Evolutionary conservation across 2,797 vertebrate genomes (phyloP).

Genomic region (Intellagama lesueurii): DNA sequence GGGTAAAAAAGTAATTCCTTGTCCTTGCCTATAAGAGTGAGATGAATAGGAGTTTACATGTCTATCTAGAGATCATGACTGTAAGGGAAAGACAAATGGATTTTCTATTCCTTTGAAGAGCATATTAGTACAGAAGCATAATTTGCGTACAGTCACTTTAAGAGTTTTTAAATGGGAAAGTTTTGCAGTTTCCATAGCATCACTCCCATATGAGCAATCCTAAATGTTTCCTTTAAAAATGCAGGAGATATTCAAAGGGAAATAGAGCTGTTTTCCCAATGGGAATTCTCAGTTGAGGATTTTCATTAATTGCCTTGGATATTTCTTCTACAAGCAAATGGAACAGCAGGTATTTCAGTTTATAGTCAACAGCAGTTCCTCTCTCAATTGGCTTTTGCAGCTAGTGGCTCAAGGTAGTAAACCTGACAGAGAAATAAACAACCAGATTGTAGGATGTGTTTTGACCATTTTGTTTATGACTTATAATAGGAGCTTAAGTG

Average conservation of each 20-base stretch:
- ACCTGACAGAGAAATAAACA: neutral
- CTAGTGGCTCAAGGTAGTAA: neutral
- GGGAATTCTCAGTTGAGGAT: neutral
- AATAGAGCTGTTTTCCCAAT: neutral
- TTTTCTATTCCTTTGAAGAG: neutral
- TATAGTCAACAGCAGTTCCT: neutral
- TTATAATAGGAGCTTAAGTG: neutral
- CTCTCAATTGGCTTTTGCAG: neutral
- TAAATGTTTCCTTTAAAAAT: slow-evolving; percentile 5
- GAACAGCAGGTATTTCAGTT: neutral
- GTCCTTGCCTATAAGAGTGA: too few species aligned
- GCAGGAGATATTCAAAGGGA: neutral
- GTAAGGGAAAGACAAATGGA: too few species aligned
- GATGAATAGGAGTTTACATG: too few species aligned
- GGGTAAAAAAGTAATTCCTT: too few species aligned
- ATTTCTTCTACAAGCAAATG: neutral
- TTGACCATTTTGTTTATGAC: neutral
- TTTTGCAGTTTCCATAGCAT: neutral
- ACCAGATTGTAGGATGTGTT: neutral
- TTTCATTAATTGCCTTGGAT: neutral
- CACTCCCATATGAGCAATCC: neutral
- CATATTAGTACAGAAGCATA: neutral
- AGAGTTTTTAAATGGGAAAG: neutral
- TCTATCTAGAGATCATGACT: too few species aligned
- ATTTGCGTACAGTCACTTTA: neutral